These are phyloP conservation scores for Pteronotus mesoamericanus DNA, from an alignment of 2,797 vertebrate genomes.

Conservation along the genomic window DNA sequence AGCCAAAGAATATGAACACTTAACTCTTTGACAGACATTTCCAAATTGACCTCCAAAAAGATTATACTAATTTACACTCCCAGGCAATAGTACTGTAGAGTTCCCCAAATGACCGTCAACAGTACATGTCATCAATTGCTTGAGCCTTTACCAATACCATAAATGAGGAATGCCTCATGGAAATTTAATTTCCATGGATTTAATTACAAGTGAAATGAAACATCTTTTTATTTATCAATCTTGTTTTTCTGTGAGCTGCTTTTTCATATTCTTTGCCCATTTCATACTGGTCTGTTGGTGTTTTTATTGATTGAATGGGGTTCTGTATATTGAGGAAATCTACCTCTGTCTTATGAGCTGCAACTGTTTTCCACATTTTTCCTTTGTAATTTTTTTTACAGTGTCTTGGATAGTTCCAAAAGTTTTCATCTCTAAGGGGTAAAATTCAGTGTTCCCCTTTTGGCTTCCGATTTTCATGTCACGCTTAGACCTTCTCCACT, in stretches of 20 bases:
- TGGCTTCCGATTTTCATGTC: neutral
- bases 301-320: neutral
- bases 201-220: slow-evolving; percentile 11
- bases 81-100: neutral
- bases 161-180: neutral
- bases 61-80: neutral
- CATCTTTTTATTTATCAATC: neutral
- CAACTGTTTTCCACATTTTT: slow-evolving; percentile 1
- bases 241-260: neutral
- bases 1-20: neutral
- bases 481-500: neutral
- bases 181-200: neutral
- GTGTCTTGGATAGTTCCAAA: neutral
- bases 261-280: slow-evolving; percentile 13
- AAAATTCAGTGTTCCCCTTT: neutral
- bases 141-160: neutral
- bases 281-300: neutral
- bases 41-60: neutral
- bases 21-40: neutral
- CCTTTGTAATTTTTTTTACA: neutral
- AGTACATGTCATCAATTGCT: neutral
- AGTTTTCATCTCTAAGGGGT: slow-evolving; percentile 1
- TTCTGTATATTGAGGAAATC: neutral
- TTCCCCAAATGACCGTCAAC: neutral
- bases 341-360: neutral